A percentile compares a stretch with the other conserved stretches of the same genome.
phyloP scores from a whole-genome alignment of 2,113 vertebrate species.

The Gadus chalcogrammus region DNA sequence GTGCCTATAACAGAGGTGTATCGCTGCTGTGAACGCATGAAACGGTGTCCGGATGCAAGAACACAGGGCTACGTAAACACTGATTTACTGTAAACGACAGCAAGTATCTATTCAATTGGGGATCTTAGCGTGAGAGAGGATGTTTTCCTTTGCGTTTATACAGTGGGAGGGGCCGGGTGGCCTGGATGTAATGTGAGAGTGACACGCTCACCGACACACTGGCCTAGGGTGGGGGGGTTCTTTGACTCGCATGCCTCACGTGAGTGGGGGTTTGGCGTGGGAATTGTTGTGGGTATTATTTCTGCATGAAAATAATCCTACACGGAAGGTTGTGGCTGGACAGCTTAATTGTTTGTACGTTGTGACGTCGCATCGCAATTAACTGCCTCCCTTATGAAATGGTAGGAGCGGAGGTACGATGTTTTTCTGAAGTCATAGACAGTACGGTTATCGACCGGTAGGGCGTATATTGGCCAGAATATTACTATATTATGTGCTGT shows the following conservation, averaged over 20 bases:
- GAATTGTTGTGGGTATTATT: conserved; percentile 42
- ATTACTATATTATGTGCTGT: not conserved
- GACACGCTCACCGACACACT: conserved; percentile 51
- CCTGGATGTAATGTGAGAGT: conserved; percentile 22
- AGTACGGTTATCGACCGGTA: conserved; percentile 14
- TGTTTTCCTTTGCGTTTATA: not conserved
- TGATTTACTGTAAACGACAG: too few species aligned
- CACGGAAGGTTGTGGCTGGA: not conserved
- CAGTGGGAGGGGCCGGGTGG: not conserved
- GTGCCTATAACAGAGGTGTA: too few species aligned
- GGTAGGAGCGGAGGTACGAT: too few species aligned
- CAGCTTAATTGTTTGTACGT: not conserved
- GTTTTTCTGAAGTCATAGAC: conserved; percentile 8
- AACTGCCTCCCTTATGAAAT: not conserved
- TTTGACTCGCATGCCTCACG: conserved; percentile 66
- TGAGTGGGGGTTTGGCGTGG: conserved; percentile 46
- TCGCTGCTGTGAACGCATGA: too few species aligned
- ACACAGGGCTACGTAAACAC: too few species aligned
- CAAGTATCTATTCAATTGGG: too few species aligned
- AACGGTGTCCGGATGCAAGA: too few species aligned
- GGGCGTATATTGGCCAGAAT: conserved; percentile 12
- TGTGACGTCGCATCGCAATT: conserved; percentile 17
- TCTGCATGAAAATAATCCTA: conserved; percentile 45
- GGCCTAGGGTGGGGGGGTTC: conserved; percentile 50
- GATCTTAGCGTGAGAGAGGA: too few species aligned